Conservation (phyloP, 2,888 invertebrate species). For the Zygogramma bicolorata region DNA sequence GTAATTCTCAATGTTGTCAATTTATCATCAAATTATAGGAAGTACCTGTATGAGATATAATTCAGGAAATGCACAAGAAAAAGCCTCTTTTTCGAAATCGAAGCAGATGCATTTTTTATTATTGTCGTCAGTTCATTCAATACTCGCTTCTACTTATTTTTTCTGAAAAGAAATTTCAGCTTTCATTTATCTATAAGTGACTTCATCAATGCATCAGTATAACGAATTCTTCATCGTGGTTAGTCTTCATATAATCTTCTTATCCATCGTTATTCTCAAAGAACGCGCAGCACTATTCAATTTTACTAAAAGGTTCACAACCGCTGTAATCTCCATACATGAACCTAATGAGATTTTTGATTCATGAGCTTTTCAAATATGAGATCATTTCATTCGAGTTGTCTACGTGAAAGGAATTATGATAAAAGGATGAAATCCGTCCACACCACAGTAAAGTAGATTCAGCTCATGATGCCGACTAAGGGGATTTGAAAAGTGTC, state of each 20-base stretch:
- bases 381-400: neutral
- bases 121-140: too few relatives aligned
- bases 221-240: too few relatives aligned
- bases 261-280: neutral
- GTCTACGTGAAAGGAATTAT: neutral
- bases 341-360: neutral
- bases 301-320: neutral
- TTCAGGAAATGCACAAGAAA: too few relatives aligned
- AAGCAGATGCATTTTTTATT: too few relatives aligned
- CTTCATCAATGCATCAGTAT: too few relatives aligned
- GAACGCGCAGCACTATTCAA: neutral
- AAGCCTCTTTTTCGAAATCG: too few relatives aligned
- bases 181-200: too few relatives aligned
- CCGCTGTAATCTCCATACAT: neutral
- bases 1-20: too few relatives aligned
- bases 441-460: neutral
- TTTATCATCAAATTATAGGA: too few relatives aligned
- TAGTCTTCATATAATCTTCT: neutral
- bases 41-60: too few relatives aligned
- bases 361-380: neutral
- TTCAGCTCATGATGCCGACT: neutral
- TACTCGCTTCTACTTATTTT: too few relatives aligned
- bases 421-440: neutral
- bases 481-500: neutral
- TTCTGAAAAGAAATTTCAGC: too few relatives aligned